Base-by-base conservation (phyloP, 2,888 invertebrate species). In the Psococerastis gibbosa region DNA sequence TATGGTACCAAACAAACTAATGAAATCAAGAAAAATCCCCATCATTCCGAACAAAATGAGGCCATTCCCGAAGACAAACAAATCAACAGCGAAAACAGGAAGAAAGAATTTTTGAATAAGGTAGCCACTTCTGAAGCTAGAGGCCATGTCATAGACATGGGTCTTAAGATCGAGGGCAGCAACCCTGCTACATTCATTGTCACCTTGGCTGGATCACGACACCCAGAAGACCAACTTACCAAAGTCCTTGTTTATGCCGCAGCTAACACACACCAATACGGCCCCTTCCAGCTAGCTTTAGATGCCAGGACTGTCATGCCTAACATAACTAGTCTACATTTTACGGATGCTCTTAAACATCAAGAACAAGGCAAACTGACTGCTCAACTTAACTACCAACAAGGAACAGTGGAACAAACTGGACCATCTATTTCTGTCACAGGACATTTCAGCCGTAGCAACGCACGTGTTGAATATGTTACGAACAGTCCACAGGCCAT, bases 261-360 rank as follows among this genome's bases (percentile, higher is more conserved):
- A n/a, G n/a, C n/a, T n/a, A n/a, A n/a, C n/a, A n/a, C n/a, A n/a
- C n/a, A n/a, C n/a, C n/a, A n/a, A n/a, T n/a, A n/a, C n/a, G n/a
- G n/a, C n/a, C n/a, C n/a, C n/a, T n/a, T n/a, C n/a, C n/a, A n/a
- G n/a, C n/a, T n/a, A n/a, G n/a, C n/a, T n/a, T n/a, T n/a, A n/a
- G n/a, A n/a, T n/a, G n/a, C n/a, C n/a, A n/a, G n/a, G n/a, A n/a
- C n/a, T n/a, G n/a, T n/a, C n/a, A n/a, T n/a, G n/a, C n/a, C n/a
- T n/a, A n/a, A n/a, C n/a, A n/a, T n/a, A n/a, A n/a, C n/a, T n/a
- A n/a, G n/a, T n/a, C n/a, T n/a, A n/a, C n/a, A n/a, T n/a, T n/a
- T n/a, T n/a, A n/a, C n/a, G n/a, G n/a, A n/a, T n/a, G 70, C 73
- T 43, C 57, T 74, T 32, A 59, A 69, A 43, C 60, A 66, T 43